Evolutionary conservation across 2,113 vertebrate genomes (phyloP), one percentile per base, ranked within the genome.

Genomic region (Myanophis thanlyinensis): DNA sequence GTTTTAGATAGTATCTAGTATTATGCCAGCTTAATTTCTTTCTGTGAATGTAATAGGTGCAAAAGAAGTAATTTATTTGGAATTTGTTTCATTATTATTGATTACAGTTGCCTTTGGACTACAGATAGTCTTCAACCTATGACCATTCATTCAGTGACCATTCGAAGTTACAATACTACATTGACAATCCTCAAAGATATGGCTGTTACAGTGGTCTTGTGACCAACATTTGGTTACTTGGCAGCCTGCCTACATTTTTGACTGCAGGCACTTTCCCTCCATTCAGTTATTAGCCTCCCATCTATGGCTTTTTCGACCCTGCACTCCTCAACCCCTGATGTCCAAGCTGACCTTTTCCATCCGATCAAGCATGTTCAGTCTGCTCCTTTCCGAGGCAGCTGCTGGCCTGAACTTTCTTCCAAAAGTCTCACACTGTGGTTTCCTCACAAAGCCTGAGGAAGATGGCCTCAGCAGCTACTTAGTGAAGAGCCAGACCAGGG

Each of bases 91-190:
- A 49, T 84, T 67, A 12, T 84, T 92, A 93, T 40, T 73, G n/a
- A 91, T 80, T 93, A 92, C 13, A 92, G 13, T 91, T 89, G 89
- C 89, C 91, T 95, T 93, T 90, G 59, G 90, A 89, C 56, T 87
- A 51, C 40, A 67, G 30, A 35, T 35, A 67, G 59, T n/a, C 30
- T 4, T 56, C 30, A 67, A n/a, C 5, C 5, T 67, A 67, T 67
- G 62, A 6, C 30, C 62, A 35, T 67, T 67, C 59, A 67, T 67
- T 67, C 62, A 35, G 13, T 15, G 30, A 67, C 30, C 30, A 67
- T 67, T 67, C 0, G 4, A 35, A 67, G 13, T 15, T 67, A 67
- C 13, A n/a, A 5, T 35, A 35, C 30, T 35, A 35, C 30, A 35
- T 35, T 67, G 30, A 67, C 30, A 67, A 12, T 67, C 62, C 30